phyloP scores from a whole-genome alignment of 2,888 invertebrate species.

The Chaitophorus viminalis region DNA sequence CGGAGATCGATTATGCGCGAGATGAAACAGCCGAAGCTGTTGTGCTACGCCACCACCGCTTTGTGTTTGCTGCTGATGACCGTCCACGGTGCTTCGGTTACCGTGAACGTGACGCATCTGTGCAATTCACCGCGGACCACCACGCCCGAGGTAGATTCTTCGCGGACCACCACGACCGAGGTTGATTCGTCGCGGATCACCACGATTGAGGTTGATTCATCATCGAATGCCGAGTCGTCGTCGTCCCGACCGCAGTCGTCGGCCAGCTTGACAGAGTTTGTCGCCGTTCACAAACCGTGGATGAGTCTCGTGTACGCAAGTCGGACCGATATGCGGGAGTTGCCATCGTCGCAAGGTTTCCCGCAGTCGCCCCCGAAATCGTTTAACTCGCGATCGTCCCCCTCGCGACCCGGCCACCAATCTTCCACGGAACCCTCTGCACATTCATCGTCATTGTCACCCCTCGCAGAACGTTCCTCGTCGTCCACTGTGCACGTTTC shows the following conservation, averaged over 20 bases:
- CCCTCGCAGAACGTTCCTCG: no score
- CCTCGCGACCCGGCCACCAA: neutral
- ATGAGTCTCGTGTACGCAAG: neutral
- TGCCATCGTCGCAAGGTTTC: no score
- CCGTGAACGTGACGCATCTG: conserved; percentile 43
- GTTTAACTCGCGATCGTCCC: neutral
- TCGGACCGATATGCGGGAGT: neutral
- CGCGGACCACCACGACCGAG: no score
- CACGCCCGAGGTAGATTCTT: neutral
- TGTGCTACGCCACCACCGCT: neutral
- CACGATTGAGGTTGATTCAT: neutral
- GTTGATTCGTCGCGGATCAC: neutral
- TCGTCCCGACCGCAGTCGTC: neutral
- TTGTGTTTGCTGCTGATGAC: neutral
- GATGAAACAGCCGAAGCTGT: neutral
- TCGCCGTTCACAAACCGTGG: conserved; percentile 10
- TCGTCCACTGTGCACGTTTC: neutral
- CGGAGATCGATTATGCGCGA: no score
- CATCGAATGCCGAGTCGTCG: neutral
- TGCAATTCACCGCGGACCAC: neutral
- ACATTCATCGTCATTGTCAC: neutral
- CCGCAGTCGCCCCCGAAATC: neutral
- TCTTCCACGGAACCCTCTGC: neutral
- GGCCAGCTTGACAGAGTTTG: neutral
- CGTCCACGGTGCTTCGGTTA: neutral